Percentiles rank a stretch among this genome's conserved stretches.
These are phyloP conservation scores for Phrynocephalus vlangalii DNA, from an alignment of 2,797 vertebrate species.

Conservation along the genomic window DNA sequence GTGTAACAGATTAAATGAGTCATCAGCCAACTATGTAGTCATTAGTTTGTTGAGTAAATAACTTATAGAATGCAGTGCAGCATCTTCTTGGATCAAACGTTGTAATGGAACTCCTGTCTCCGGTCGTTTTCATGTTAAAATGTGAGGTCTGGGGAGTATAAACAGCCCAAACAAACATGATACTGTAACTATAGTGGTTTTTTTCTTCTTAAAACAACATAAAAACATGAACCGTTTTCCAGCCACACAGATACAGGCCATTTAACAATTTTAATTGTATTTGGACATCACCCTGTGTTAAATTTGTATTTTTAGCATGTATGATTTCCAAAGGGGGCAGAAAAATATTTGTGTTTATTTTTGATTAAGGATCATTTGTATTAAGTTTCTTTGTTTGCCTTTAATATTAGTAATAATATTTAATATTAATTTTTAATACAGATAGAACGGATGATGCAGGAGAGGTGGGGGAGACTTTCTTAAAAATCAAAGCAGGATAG, in stretches of 20 bases:
- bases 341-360: no score
- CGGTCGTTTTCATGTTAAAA: slow-evolving; percentile 16
- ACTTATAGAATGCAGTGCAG: slow-evolving; percentile 19
- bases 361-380: no score
- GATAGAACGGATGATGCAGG: not conserved
- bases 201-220: no score
- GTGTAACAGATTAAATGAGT: slow-evolving; percentile 59
- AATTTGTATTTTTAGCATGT: not conserved
- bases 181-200: not conserved
- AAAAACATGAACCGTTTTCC: not conserved
- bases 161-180: not conserved
- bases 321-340: no score
- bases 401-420: not conserved
- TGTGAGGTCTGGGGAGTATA: not conserved
- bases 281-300: not conserved
- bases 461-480: not conserved
- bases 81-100: slow-evolving; percentile 56
- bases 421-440: not conserved
- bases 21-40: slow-evolving; percentile 62
- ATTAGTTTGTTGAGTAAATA: slow-evolving; percentile 65
- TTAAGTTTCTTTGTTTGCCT: not conserved
- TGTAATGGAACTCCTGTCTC: slow-evolving; percentile 17
- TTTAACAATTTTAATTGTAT: not conserved
- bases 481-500: not conserved
- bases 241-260: not conserved